A percentile compares a stretch with the other conserved stretches of the same genome.
Conservation (phyloP, 1,140 invertebrate genomes). For the Carcinoscorpius rotundicauda region DNA sequence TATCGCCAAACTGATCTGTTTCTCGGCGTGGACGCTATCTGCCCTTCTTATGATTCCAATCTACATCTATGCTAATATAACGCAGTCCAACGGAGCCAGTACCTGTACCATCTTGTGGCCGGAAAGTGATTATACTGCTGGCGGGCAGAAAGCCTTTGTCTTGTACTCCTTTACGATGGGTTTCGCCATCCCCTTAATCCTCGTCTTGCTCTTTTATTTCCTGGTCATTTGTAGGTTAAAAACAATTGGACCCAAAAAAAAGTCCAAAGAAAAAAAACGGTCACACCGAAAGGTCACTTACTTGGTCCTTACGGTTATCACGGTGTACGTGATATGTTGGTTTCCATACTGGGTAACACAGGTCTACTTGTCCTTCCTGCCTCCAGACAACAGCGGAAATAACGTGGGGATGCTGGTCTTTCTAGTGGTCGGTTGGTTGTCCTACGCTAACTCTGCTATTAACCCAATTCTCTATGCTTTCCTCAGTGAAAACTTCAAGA, state of each 20-base stretch:
- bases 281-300: conserved; percentile 87
- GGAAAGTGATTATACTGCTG: conserved; percentile 35
- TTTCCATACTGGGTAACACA: conserved; percentile 87
- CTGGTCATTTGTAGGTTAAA: conserved; percentile 79
- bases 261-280: conserved; percentile 81
- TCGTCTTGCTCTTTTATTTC: conserved; percentile 93
- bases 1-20: conserved; percentile 69
- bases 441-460: conserved; percentile 93
- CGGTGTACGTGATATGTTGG: conserved; percentile 94
- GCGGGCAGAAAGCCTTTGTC: conserved; percentile 58
- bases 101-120: conserved; percentile 81
- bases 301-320: conserved; percentile 86
- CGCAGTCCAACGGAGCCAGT: conserved; percentile 31
- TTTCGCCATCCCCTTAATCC: conserved; percentile 77
- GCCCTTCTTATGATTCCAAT: conserved; percentile 78
- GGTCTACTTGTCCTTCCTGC: conserved; percentile 30
- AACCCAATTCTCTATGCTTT: conserved; percentile 96
- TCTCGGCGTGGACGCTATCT: conserved; percentile 67
- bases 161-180: conserved; percentile 84
- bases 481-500: conserved; percentile 86
- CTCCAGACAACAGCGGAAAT: neutral
- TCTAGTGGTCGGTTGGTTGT: conserved; percentile 70
- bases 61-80: conserved; percentile 73
- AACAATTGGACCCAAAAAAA: conserved; percentile 35
- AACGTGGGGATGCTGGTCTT: too few species aligned